Conservation (phyloP, 2,888 invertebrate species). For the Mythimna albipuncta region DNA sequence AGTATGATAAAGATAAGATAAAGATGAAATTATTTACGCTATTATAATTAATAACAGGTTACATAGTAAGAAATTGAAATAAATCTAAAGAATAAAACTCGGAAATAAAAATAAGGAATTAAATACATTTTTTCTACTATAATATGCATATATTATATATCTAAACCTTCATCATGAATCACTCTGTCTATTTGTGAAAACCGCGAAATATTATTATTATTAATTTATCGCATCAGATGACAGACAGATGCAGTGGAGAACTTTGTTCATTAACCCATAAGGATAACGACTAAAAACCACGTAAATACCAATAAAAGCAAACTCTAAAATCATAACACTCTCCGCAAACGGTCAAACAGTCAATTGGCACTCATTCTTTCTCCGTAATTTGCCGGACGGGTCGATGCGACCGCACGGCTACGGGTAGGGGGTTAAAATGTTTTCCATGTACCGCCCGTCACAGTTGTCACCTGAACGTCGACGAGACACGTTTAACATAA, state of each 20-base stretch:
- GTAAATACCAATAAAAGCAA: slow-evolving; percentile 12
- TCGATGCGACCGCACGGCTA: slow-evolving; percentile 74
- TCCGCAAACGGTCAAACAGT: slow-evolving; percentile 39
- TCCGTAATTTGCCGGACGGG: slow-evolving; percentile 58
- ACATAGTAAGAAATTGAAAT: neutral
- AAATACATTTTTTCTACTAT: no score
- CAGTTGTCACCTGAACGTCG: slow-evolving; percentile 73
- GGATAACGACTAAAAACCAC: neutral
- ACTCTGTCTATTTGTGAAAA: no score
- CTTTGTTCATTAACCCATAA: no score
- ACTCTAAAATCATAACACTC: slow-evolving; percentile 41
- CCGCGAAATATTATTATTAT: no score
- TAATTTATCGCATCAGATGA: no score
- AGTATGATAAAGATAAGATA: no score
- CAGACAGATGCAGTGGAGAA: no score
- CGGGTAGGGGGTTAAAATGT: slow-evolving; percentile 82
- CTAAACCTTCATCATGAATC: no score
- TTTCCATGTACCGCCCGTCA: slow-evolving; percentile 82
- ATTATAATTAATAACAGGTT: neutral
- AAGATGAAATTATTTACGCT: no score
- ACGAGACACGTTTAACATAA: slow-evolving; percentile 63
- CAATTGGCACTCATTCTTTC: slow-evolving; percentile 62
- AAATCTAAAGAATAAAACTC: no score
- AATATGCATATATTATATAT: no score
- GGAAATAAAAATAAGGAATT: no score